Evolutionary conservation across 2,113 vertebrate species (phyloP).

Genomic region (Aptenodytes patagonicus): DNA sequence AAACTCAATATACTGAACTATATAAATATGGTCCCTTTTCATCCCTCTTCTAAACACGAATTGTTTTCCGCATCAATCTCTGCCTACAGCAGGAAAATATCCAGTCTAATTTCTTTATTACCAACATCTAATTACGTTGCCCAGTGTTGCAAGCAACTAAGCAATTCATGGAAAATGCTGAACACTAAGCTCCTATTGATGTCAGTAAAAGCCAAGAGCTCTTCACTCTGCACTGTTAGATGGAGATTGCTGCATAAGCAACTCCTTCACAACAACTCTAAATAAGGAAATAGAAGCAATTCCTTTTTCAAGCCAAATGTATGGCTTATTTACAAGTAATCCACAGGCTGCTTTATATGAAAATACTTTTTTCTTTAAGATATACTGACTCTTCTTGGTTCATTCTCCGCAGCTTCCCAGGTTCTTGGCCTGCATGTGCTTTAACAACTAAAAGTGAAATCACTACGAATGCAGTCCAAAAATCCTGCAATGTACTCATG

Average conservation of each 20-base stretch:
- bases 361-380: neutral
- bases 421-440: neutral
- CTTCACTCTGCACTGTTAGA: neutral
- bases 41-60: neutral
- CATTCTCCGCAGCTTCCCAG: neutral
- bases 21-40: neutral
- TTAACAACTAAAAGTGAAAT: neutral
- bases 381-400: neutral
- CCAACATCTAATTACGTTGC: neutral
- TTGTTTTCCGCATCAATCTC: neutral
- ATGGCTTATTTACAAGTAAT: slow-evolving; percentile 14
- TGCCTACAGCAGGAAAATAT: neutral
- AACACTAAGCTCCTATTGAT: neutral
- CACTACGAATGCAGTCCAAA: neutral
- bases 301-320: neutral
- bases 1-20: neutral
- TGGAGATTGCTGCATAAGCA: neutral
- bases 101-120: neutral
- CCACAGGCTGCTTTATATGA: neutral
- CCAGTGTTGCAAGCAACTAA: neutral
- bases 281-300: slow-evolving; percentile 13
- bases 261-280: neutral
- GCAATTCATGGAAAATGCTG: neutral
- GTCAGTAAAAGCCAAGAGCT: neutral
- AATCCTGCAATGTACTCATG: neutral